phyloP scores from a whole-genome alignment of 30 jellyfish, hydroid and myxozoan genomes.

The Pelagia noctiluca region DNA sequence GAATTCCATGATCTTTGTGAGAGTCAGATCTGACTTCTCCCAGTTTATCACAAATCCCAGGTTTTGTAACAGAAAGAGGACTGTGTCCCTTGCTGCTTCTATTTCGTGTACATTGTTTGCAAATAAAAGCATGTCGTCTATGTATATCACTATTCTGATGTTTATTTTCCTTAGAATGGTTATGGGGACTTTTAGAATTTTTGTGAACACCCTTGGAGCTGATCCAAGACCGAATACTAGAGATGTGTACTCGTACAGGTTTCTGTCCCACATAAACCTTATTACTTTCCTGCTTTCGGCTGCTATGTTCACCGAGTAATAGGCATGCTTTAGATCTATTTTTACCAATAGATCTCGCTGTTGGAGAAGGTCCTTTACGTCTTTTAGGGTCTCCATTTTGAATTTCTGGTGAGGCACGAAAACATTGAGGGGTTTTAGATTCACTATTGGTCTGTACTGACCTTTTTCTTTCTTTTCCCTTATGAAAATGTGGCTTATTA shows the following conservation, averaged over 20 bases:
- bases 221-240: background rate
- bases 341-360: background rate
- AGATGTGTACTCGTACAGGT: constrained; percentile 2
- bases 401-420: background rate
- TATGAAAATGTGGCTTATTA: constrained; percentile 1
- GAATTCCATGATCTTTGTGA: constrained; percentile 13
- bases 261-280: constrained; percentile 1
- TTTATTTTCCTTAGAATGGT: constrained; percentile 11
- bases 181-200: background rate
- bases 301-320: background rate
- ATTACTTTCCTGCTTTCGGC: background rate
- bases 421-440: background rate
- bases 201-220: constrained; percentile 5
- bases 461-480: background rate
- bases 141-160: constrained; percentile 24
- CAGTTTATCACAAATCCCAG: constrained; percentile 42
- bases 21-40: constrained; percentile 9
- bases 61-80: background rate
- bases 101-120: background rate
- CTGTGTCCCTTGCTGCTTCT: constrained; percentile 44
- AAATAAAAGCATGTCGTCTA: constrained; percentile 25
- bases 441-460: background rate
- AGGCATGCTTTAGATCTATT: constrained; percentile 1
- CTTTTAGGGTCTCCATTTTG: no score
- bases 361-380: no score